Base-by-base conservation (phyloP, 2,797 vertebrate species). In the Manis javanica region DNA sequence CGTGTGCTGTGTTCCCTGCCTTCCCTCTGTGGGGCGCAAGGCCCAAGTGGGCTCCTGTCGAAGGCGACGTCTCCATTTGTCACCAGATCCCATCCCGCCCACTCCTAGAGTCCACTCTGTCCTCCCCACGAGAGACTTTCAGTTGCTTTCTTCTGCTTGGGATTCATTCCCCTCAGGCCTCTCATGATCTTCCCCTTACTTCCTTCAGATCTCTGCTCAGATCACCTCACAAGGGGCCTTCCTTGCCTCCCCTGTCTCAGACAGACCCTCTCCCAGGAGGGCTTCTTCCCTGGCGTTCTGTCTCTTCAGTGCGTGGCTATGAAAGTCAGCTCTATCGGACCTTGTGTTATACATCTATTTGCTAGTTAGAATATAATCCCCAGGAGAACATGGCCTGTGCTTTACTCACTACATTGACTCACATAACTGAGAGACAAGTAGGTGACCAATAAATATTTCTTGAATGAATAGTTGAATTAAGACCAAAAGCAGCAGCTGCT, bases 351-450 rank as follows among this genome's bases (percentile, higher is more conserved):
- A 19, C n/a, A 23, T 68, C 26, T 46, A 37, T 59, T 46, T 90
- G 24, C 19, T 31, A 61, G 12, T 46, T 61, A 88, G 63, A 91
- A 46, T 74, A 37, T 29, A 79, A 72, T 59, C 24, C 77, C n/a
- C 46, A 72, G 37, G 3, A 49, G 53, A 86, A 78, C 18, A n/a
- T 4, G 11, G 29, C n/a, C 4, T 83, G 31, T 51, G 34, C 34
- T 81, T 79, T 75, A 29, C 84, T 51, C 34, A 42, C 39, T 72
- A 37, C 16, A 37, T 83, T 29, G 49, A 51, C 5, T 69, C 34
- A 39, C 83, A 87, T 71, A 46, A 37, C 34, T 90, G 61, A 24
- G 29, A 83, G 78, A 77, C 39, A 93, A 85, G 69, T 90, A 90
- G 81, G 19, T 95, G 21, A 46, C 82, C 46, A 90, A 61, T 75